Conservation (phyloP, 2,113 vertebrate genomes). For the Mus musculus region DNA sequence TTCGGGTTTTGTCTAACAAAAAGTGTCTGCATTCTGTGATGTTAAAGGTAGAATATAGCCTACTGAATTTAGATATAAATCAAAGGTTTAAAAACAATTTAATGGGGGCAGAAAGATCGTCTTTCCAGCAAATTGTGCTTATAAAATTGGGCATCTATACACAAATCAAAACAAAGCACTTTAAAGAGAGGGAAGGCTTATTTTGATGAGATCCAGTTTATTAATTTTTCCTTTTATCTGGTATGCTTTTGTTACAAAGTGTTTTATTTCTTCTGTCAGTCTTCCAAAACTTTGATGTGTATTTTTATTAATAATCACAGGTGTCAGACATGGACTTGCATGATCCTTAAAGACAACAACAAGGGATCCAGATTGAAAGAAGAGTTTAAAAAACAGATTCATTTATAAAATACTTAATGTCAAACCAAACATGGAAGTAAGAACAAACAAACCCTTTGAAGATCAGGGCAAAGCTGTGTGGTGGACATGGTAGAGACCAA, state of each 20-base stretch:
- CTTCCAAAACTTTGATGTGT: background rate
- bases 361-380: slow-evolving; percentile 20
- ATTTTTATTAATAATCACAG: slow-evolving; percentile 37
- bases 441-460: background rate
- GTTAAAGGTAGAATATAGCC: background rate
- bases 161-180: background rate
- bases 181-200: background rate
- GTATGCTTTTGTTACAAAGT: background rate
- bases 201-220: background rate
- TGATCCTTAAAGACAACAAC: slow-evolving; percentile 31
- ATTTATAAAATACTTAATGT: slow-evolving; percentile 31
- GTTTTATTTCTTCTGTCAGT: background rate
- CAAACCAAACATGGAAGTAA: background rate
- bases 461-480: background rate
- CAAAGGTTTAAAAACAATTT: slow-evolving; percentile 3
- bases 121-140: background rate
- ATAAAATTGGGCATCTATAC: background rate
- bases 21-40: background rate
- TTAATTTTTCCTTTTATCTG: background rate
- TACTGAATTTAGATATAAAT: slow-evolving; percentile 33
- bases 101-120: background rate
- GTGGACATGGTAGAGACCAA: background rate
- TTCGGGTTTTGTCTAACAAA: slow-evolving; percentile 35
- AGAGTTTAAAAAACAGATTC: background rate
- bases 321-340: background rate